phyloP scores from a whole-genome alignment of 2,888 invertebrate species.

The Eristalis arbustorum region DNA sequence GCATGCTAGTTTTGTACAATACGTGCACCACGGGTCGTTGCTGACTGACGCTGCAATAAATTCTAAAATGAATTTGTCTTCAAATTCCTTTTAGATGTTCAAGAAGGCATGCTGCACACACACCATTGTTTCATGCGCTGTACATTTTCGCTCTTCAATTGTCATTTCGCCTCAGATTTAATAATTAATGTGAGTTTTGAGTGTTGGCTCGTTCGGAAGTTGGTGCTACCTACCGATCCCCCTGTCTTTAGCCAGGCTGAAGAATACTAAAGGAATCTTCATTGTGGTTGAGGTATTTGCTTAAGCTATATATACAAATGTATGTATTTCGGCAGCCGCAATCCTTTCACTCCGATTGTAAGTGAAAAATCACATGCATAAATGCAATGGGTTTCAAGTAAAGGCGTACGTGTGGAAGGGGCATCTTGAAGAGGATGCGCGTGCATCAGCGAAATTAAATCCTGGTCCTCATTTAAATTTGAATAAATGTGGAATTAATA shows the following conservation, averaged over 20 bases:
- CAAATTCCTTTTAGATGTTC: conserved; percentile 31
- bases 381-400: conserved; percentile 62
- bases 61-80: conserved; percentile 48
- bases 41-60: conserved; percentile 26
- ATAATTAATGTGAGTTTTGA: conserved; percentile 59
- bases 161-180: conserved; percentile 58
- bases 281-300: conserved; percentile 40
- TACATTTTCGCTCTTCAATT: conserved; percentile 38
- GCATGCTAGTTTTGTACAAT: conserved; percentile 14
- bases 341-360: conserved; percentile 32
- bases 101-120: conserved; percentile 5
- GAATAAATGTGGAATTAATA: conserved; percentile 66
- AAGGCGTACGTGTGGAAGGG: conserved; percentile 40
- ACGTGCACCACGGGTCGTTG: conserved; percentile 19
- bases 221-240: conserved; percentile 42
- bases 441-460: conserved; percentile 61
- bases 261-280: conserved; percentile 61
- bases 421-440: conserved; percentile 52
- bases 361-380: conserved; percentile 59
- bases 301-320: conserved; percentile 55
- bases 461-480: conserved; percentile 62
- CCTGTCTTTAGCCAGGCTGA: background rate
- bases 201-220: conserved; percentile 26
- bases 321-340: conserved; percentile 39
- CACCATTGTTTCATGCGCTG: conserved; percentile 4